Base-by-base conservation (phyloP, 2,888 invertebrate genomes). In the Meandrusa payeni region DNA sequence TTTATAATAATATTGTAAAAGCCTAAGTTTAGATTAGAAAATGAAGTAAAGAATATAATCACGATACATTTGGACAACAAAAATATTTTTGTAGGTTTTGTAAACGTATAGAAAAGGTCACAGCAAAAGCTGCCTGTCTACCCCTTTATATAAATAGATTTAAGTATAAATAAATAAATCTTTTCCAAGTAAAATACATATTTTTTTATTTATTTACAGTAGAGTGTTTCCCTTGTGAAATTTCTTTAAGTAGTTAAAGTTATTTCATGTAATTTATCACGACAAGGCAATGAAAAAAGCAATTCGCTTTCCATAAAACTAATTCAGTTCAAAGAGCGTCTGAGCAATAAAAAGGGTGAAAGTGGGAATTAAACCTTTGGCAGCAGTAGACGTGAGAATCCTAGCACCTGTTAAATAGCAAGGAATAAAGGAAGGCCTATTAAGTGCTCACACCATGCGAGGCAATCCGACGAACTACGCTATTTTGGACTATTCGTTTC, bases 301-400 rank as follows among this genome's bases (percentile, higher is more conserved):
- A 85, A 87, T 86, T 87, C 82, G 67, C 74, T 64, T 76, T 75
- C 80, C 85, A 81, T 86, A 86, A 87, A 87, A 85, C 85, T 87
- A 86, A 86, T 87, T 86, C 85, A 85, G 86, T 86, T 83, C 81
- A 85, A 86, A 86, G 82, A 81, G 80, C 79, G 83, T 83, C 79
- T 69, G 69, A 76, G 86, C 85, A 81, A 83, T 85, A 87, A 87
- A 87, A 87, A 85, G 81, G 79, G 76, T 85, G 79, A 79, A 85
- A 82, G 81, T 76, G 79, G 75, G 75, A 81, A 83, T 85, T 38
- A 38, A 86, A 83, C 85, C 83, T 83, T 81, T 77, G 69, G 76
- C 68, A 63, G 68, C 15, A 69, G 75, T 69, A 64, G 64, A 69
- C 82, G 85, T 85, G 86, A 76, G 86, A 85, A 76, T 57, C 47